These are phyloP conservation scores for Acanthurus leucopareius DNA, from an alignment of 2,797 vertebrate genomes.

Conservation along the genomic window DNA sequence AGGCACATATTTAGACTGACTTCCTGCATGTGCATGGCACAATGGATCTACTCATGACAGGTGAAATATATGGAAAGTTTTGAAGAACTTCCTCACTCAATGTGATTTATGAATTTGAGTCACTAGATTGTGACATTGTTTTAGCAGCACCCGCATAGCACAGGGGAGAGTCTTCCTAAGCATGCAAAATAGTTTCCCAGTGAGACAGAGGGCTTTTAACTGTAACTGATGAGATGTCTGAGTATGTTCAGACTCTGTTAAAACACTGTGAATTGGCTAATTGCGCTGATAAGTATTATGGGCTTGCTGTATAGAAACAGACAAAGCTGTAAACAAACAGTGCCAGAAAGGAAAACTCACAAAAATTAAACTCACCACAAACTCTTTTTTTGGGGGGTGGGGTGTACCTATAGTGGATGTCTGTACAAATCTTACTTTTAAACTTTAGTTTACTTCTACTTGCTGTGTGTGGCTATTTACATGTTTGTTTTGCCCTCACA, in stretches of 20 bases:
- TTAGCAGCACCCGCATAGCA: neutral
- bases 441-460: neutral
- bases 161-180: slow-evolving; percentile 15
- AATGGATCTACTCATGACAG: slow-evolving; percentile 7
- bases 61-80: slow-evolving; percentile 35
- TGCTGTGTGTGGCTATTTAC: neutral
- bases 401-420: too few relatives aligned
- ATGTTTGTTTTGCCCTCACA: neutral
- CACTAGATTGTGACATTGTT: slow-evolving; percentile 21
- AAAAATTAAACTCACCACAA: too few relatives aligned
- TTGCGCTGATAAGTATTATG: slow-evolving; percentile 78
- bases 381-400: too few relatives aligned
- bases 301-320: slow-evolving; percentile 67
- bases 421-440: too few relatives aligned
- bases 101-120: slow-evolving; percentile 26
- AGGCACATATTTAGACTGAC: slow-evolving; percentile 18
- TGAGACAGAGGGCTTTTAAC: slow-evolving; percentile 42
- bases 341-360: slow-evolving; percentile 3
- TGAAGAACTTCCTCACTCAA: slow-evolving; percentile 25
- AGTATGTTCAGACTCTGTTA: slow-evolving; percentile 54
- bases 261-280: slow-evolving; percentile 71
- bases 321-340: slow-evolving; percentile 72
- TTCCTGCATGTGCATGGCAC: slow-evolving; percentile 41
- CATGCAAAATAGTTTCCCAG: slow-evolving; percentile 10
- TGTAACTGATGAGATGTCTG: slow-evolving; percentile 55